Base-by-base conservation (phyloP, 2,797 vertebrate species). In the Anguilla pacifica region DNA sequence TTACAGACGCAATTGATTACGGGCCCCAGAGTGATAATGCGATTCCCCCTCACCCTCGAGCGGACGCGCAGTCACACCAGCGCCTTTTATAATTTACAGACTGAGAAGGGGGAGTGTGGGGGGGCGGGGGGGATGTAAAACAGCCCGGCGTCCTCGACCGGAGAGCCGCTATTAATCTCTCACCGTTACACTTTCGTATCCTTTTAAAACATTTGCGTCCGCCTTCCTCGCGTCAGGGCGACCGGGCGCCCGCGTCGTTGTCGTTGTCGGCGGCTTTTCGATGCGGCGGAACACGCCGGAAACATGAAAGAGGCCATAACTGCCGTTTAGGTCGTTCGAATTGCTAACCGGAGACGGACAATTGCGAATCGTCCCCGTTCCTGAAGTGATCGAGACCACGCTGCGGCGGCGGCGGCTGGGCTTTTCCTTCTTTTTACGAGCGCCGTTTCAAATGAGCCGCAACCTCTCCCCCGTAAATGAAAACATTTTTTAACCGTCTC, bases 261-360 rank as follows among this genome's bases (percentile, higher is more conserved):
- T 3, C 3, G 39, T 39, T 2, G 39, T 1, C 39, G 39, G 39
- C 39, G 39, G 39, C 39, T 39, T 39, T 96, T 94, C 94, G 95
- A 96, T 95, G 95, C 92, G 92, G 92, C 91, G 89, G 90, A 94
- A 96, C 96, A 96, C 92, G 87, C 93, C 77, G 92, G 93, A 94
- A 91, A 96, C 96, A 96, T 93, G 96, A 96, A 96, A 96, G 95
- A 93, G 95, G 92, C 39, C 1, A 74, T 97, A 97, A 97, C 97
- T 97, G 97, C 94, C 89, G 90, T 92, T 82, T 89, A 92, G 95
- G 94, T 94, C 92, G 94, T 96, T 96, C 96, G 94, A 97, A 97
- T 97, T 95, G 95, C 96, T 97, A 97, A 98, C 95, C 93, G 97
- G 96, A 95, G 94, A 92, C 94, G 95, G 96, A 96, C 96, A 96